A percentile compares a stretch with the other conserved stretches of the same genome.
Evolutionary conservation across 2,888 invertebrate genomes (phyloP).

Genomic region (Dioctria rufipes): DNA sequence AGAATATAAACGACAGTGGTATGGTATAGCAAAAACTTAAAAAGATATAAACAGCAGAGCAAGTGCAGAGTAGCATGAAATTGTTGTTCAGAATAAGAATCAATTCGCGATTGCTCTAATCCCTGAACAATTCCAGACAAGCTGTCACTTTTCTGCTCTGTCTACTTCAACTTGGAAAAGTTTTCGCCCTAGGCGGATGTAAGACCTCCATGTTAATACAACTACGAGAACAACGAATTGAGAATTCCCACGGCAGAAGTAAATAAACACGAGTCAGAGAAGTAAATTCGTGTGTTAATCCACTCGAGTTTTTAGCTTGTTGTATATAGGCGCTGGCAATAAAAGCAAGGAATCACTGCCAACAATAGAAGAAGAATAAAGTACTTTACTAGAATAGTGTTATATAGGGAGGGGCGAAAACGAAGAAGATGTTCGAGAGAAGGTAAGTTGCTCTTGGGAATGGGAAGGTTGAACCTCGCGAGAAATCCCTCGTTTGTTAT

Average conservation of each 20-base stretch:
- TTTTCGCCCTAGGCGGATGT: constrained; percentile 31
- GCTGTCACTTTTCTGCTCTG: constrained; percentile 46
- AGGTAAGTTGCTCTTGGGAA: no score
- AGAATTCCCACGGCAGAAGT: constrained; percentile 29
- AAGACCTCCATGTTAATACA: constrained; percentile 25
- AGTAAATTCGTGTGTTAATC: constrained; percentile 46
- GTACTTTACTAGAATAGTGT: not conserved
- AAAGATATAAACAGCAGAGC: constrained; percentile 3
- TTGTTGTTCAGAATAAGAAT: constrained; percentile 41
- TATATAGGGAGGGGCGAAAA: no score
- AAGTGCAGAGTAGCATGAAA: constrained; percentile 33
- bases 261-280: constrained; percentile 44
- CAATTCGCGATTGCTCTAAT: constrained; percentile 45
- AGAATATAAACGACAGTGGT: not conserved
- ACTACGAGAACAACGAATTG: constrained; percentile 37
- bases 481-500: constrained; percentile 30
- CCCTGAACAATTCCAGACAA: constrained; percentile 42
- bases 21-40: not conserved
- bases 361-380: not conserved
- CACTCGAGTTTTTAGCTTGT: constrained; percentile 43
- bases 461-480: not conserved
- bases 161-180: constrained; percentile 20
- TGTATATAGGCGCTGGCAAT: not conserved
- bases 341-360: constrained; percentile 24
- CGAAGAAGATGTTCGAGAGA: no score